Evolutionary conservation across 2,113 vertebrate species (phyloP), one percentile per base, ranked within the genome.

Genomic region (Dolichallabes microphthalmus): DNA sequence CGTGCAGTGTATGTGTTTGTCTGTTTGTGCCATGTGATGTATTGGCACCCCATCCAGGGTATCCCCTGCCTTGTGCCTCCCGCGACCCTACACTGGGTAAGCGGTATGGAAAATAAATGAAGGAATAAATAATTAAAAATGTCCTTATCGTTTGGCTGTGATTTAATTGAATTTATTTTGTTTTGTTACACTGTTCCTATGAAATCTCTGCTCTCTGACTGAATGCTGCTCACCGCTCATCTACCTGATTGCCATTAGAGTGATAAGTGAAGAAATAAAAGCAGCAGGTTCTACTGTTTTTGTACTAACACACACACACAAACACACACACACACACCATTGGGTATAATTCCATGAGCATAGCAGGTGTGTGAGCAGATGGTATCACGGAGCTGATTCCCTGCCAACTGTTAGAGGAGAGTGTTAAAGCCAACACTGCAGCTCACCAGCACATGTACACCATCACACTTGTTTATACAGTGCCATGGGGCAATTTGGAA

Each of bases 361-460:
- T 77, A 57, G 75, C 52, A 77, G 75, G 75, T 77, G 75, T 57
- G 53, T 77, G 52, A 57, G 27, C 75, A 77, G 75, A 77, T 77
- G 75, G 75, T 20, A 32, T 77, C 27, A 57, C 75, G 30, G 52
- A 77, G 27, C 75, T 57, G 52, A 57, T 32, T 76, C 27, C 55
- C 75, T 77, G 75, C 75, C 52, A 77, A 57, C n/a, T 77, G 45
- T 77, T 77, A 77, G 53, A 20, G 45, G 74, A 75, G 50, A 4
- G 52, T 30, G 75, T 55, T 77, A 57, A 55, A 20, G 53, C 75
- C 52, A 57, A 77, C 27, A 57, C 53, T 55, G 53, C 75, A 57
- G 75, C 75, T 57, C 52, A 45, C 45, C 45, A 55, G 50, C 7
- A 53, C 52, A 77, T 77, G 75, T 30, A 20, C 52, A 77, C 75